These are phyloP conservation scores for Yponomeuta evonymella DNA, from an alignment of 2,888 invertebrate species.

Conservation along the genomic window DNA sequence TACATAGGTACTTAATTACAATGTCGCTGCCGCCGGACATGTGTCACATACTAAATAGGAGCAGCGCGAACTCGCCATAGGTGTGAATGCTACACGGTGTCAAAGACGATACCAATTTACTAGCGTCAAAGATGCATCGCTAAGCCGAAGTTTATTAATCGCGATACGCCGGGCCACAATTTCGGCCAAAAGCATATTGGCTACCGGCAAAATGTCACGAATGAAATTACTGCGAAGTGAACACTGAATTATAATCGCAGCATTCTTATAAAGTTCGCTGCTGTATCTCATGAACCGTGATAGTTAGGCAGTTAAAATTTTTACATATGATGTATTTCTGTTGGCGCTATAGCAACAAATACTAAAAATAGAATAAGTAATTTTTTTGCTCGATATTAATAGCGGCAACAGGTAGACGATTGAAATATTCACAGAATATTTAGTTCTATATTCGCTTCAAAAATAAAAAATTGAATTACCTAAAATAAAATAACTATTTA, in stretches of 20 bases:
- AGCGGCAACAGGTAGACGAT: too few species aligned
- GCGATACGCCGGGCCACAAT: background rate
- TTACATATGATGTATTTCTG: too few species aligned
- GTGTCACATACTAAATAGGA: background rate
- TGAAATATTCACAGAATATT: too few species aligned
- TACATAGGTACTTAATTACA: background rate
- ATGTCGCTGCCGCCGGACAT: background rate
- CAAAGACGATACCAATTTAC: background rate
- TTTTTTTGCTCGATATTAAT: too few species aligned
- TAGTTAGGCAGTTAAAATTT: too few species aligned
- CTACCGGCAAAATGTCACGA: conserved; percentile 11
- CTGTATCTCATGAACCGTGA: too few species aligned
- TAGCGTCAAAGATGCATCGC: background rate
- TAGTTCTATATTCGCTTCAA: too few species aligned
- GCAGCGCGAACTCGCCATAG: too few species aligned
- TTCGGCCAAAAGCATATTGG: background rate
- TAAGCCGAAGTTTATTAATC: background rate
- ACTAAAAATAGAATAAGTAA: too few species aligned
- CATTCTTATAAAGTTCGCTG: background rate
- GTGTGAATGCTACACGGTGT: background rate
- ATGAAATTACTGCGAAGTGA: conserved; percentile 1
- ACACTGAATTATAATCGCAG: conserved; percentile 6
- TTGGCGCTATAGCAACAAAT: too few species aligned
- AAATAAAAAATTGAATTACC: too few species aligned
- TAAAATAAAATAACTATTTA: too few species aligned